Evolutionary conservation across 2,888 invertebrate species (phyloP), one percentile per base, ranked within the genome.

Genomic region (Tipula helvola): DNA sequence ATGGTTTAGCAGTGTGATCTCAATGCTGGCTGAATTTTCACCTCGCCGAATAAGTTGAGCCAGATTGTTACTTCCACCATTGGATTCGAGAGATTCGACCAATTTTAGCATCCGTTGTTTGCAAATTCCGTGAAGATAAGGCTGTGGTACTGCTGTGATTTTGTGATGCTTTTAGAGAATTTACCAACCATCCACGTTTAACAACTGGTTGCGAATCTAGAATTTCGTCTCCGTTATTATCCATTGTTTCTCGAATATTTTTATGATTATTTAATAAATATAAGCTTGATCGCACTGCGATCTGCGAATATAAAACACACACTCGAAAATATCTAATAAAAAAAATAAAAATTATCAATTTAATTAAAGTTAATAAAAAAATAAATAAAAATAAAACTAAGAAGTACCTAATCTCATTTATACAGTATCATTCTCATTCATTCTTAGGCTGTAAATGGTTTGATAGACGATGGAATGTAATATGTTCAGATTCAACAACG

Each of bases 31-130:
- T 16, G 93, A 94, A 89, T 92, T 93, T 89, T 95, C 94, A 0
- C 97, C 98, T 88, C 94, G 95, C 90, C 96, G 96, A 13, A 97
- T 94, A 88, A 97, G 95, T 87, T 93, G 94, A 92, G 95, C 94
- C 86, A 96, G 91, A 88, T 93, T 95, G 83, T 91, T 93, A 87
- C 96, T 97, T 88, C 98, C 87, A 94, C 93, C 86, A 98, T 10
- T 92, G 92, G 87, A 94, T 92, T 84, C 92, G 92, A 4, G 92
- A 87, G 2, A 92, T 89, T 88, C 91, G 91, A 0, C 91, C 91
- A 52, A 39, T 42, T 42, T 42, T 85, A 12, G 41, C 85, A 18
- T 41, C 41, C 13, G n/a, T 39, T 0, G 84, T 16, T 1, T 13
- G 36, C 8, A 84, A 84, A n/a, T 84, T 84, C 7, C 84, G 84